phyloP scores from a whole-genome alignment of 2,888 invertebrate species.

The Siphlonurus alternatus region DNA sequence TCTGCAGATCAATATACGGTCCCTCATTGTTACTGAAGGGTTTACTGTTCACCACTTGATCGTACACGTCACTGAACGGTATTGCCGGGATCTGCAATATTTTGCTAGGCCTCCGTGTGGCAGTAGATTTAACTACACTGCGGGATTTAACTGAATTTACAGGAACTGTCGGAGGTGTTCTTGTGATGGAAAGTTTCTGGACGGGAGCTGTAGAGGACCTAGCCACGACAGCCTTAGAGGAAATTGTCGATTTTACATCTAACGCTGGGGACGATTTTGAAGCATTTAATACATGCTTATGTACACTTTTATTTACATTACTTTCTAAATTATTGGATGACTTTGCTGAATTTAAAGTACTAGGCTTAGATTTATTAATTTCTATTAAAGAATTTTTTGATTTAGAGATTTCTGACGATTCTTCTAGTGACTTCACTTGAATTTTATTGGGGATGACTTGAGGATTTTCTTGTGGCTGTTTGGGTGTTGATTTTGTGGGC shows the following conservation, averaged over 20 bases:
- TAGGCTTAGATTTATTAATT: background rate
- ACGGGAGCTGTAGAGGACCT: background rate
- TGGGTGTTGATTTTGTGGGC: no score
- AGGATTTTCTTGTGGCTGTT: no score
- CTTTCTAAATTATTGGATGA: background rate
- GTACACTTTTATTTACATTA: background rate
- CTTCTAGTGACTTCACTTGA: background rate
- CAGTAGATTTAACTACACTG: background rate
- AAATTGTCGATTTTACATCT: background rate
- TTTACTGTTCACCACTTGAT: background rate
- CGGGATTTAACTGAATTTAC: background rate
- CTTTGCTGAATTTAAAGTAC: background rate
- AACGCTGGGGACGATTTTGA: background rate
- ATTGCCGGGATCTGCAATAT: background rate
- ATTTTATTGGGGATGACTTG: no score
- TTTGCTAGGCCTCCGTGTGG: background rate
- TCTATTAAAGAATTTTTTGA: background rate
- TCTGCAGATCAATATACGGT: background rate
- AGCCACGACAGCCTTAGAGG: background rate
- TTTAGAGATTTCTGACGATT: background rate
- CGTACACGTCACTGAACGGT: background rate
- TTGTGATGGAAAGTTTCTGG: background rate
- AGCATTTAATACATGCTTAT: background rate
- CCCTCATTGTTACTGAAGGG: background rate
- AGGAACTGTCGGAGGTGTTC: background rate